These are phyloP conservation scores for Desoria tigrina DNA, from an alignment of 2,888 invertebrate genomes.

Conservation along the genomic window DNA sequence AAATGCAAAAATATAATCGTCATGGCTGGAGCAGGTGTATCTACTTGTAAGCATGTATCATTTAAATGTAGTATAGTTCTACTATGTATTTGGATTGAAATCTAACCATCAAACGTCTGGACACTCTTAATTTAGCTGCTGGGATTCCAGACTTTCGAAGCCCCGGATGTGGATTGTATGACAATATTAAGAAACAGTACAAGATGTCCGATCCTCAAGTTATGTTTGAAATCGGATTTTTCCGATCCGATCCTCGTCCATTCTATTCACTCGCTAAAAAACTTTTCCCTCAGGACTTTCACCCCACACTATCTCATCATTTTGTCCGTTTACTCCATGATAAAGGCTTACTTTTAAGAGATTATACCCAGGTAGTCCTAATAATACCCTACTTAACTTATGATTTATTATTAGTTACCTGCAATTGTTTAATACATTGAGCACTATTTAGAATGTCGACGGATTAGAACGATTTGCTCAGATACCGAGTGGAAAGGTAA, in stretches of 20 bases:
- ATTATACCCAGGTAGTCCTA: constrained; percentile 61
- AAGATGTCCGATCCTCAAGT: constrained; percentile 87
- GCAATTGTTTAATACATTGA: too few species aligned
- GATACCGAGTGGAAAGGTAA: constrained; percentile 77
- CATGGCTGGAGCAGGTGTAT: constrained; percentile 94
- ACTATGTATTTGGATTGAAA: too few species aligned
- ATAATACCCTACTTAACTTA: constrained; percentile 1
- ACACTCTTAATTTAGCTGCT: too few species aligned
- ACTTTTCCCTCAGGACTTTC: constrained; percentile 80
- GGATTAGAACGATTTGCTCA: constrained; percentile 85
- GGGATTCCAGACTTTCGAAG: constrained; percentile 96
- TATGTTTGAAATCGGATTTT: constrained; percentile 88
- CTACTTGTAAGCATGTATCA: constrained; percentile 87
- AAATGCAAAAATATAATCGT: constrained; percentile 84
- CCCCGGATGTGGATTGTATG: constrained; percentile 86
- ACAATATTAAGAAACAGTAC: constrained; percentile 81
- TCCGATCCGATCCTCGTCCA: constrained; percentile 83
- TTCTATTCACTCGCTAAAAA: constrained; percentile 90
- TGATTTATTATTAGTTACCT: constrained; percentile 56
- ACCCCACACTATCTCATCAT: constrained; percentile 87
- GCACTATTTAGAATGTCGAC: constrained; percentile 97
- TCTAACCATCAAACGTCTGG: too few species aligned
- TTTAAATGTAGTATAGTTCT: constrained; percentile 8
- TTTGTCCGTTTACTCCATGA: constrained; percentile 82
- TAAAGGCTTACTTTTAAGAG: constrained; percentile 66